Evolutionary conservation across 2,888 invertebrate genomes (phyloP).

Genomic region (Dolomedes plantarius): DNA sequence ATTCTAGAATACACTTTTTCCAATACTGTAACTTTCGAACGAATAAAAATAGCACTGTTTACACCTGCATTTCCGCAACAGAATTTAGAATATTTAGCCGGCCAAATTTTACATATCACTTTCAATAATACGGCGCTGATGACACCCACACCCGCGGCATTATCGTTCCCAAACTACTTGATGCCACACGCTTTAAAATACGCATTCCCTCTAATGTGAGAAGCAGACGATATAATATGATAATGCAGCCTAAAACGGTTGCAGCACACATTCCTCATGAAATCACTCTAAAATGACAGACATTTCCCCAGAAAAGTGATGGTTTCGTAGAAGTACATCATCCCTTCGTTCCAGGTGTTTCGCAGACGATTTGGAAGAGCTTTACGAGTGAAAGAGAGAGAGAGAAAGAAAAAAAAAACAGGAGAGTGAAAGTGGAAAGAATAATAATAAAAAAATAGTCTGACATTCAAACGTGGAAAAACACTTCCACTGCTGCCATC

Average conservation of each 20-base stretch:
- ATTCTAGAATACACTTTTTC: no score
- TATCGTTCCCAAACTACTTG: no score
- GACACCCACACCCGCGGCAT: no score
- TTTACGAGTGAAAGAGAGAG: not conserved
- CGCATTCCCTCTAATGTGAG: not conserved
- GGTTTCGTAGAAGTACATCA: not conserved
- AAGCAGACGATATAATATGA: not conserved
- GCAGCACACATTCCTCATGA: not conserved
- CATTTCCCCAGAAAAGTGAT: not conserved
- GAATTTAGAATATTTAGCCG: no score
- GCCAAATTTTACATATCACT: no score
- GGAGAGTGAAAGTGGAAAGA: no score
- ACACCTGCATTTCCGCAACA: no score
- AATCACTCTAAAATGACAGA: slow-evolving; percentile 4
- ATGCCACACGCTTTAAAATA: not conserved
- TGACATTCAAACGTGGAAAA: slow-evolving; percentile 9
- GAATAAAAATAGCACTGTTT: no score
- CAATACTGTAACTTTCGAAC: no score
- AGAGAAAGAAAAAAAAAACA: not conserved
- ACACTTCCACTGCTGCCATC: not conserved
- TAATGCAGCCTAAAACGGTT: not conserved
- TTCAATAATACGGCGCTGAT: no score
- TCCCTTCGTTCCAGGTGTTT: slow-evolving; percentile 1
- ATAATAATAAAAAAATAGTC: not conserved
- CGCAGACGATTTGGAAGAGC: not conserved